phyloP scores from a whole-genome alignment of 1,140 invertebrate genomes.

The Euura lappo region DNA sequence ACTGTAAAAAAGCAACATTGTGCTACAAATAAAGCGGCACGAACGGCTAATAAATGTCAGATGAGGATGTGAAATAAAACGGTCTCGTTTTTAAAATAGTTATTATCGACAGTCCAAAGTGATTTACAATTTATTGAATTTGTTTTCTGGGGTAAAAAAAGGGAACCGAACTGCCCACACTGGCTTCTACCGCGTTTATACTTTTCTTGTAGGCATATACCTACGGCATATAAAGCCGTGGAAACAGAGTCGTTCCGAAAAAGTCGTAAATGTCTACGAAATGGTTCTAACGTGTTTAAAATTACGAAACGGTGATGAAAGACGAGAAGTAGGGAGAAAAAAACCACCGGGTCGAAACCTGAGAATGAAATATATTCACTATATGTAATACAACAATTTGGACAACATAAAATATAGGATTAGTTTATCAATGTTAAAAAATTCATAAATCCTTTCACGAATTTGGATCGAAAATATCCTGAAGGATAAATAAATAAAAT shows the following conservation, averaged over 20 bases:
- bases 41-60: background rate
- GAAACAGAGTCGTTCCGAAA: slow-evolving; percentile 26
- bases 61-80: background rate
- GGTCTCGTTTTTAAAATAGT: background rate
- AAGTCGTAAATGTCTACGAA: slow-evolving; percentile 34
- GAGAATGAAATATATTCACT: no score
- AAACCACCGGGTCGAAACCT: background rate
- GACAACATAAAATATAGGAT: no score
- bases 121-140: slow-evolving; percentile 7
- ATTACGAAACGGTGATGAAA: background rate
- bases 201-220: background rate
- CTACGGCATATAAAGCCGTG: background rate
- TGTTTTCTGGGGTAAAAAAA: background rate
- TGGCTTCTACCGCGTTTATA: background rate
- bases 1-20: no score
- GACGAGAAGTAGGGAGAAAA: background rate
- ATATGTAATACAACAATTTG: no score
- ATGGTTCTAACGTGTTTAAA: background rate
- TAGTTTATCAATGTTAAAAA: no score
- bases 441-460: no score
- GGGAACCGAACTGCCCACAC: background rate
- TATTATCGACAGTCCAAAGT: background rate
- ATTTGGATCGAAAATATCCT: no score
- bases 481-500: no score
- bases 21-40: background rate